Percentiles rank a stretch among this genome's conserved stretches.
Conservation (phyloP, 2,113 vertebrate genomes). For the Tragelaphus buxtoni region DNA sequence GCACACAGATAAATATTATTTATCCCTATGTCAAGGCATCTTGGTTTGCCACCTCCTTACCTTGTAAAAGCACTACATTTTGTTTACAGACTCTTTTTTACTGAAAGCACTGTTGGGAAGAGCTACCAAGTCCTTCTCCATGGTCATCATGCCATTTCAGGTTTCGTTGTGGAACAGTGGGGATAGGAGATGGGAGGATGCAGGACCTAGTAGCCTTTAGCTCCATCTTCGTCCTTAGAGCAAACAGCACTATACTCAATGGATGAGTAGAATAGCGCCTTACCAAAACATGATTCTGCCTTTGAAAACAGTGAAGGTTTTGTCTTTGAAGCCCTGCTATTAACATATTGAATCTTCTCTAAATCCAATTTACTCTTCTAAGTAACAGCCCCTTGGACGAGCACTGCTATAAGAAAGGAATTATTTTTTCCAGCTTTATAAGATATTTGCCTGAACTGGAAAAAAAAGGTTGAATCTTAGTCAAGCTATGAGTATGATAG, state of each 20-base stretch:
- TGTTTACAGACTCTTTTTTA: background rate
- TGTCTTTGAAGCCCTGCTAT: background rate
- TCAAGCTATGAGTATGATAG: background rate
- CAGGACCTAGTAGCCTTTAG: background rate
- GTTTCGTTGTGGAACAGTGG: background rate
- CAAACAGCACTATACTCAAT: background rate
- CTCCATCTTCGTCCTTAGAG: background rate
- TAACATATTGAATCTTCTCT: conserved; percentile 5
- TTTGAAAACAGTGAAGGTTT: background rate
- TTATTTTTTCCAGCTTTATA: background rate
- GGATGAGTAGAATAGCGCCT: background rate
- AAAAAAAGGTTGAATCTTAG: background rate
- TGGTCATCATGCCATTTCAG: background rate
- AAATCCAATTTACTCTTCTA: background rate
- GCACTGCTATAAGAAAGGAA: background rate
- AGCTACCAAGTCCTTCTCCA: background rate
- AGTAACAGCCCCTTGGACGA: background rate
- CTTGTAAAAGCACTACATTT: background rate
- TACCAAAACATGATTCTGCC: background rate
- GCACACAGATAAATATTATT: background rate
- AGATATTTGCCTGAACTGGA: background rate
- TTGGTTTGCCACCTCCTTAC: background rate
- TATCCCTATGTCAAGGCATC: background rate
- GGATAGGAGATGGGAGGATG: background rate
- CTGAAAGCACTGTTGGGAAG: background rate